phyloP scores from a whole-genome alignment of 2,113 vertebrate species.

The Mohoua ochrocephala region DNA sequence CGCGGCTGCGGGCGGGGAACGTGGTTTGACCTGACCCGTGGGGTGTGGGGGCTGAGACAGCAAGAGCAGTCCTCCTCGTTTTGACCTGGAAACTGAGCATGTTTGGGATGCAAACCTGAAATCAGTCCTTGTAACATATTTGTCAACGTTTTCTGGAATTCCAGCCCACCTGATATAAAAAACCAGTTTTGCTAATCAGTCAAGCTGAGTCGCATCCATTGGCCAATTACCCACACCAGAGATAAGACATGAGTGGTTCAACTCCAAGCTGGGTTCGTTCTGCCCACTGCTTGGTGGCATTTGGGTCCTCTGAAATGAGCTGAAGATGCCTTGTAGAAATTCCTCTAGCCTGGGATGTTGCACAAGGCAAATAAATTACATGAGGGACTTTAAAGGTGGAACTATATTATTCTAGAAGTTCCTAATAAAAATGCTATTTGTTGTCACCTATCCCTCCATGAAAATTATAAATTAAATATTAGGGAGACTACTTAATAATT shows the following conservation, averaged over 20 bases:
- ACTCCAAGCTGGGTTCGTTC: background rate
- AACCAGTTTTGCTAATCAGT: background rate
- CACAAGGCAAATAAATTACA: background rate
- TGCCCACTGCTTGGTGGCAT: background rate
- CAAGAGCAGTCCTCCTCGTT: fast-evolving
- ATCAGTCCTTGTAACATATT: background rate
- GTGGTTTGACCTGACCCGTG: background rate
- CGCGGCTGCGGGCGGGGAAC: background rate
- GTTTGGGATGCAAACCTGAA: background rate
- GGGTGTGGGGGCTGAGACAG: fast-evolving
- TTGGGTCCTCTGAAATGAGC: background rate
- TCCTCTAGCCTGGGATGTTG: background rate
- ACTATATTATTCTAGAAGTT: background rate
- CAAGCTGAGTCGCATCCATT: fast-evolving
- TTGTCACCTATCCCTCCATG: background rate
- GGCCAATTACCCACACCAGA: background rate
- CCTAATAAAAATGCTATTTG: background rate
- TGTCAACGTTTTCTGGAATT: background rate
- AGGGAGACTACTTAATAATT: background rate
- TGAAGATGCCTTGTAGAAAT: background rate
- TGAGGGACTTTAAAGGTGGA: background rate
- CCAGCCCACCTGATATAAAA: background rate
- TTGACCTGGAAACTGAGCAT: background rate
- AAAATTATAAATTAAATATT: background rate
- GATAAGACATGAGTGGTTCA: background rate